phyloP scores from a whole-genome alignment of 2,888 invertebrate species.

The Drosophila meridiana region DNA sequence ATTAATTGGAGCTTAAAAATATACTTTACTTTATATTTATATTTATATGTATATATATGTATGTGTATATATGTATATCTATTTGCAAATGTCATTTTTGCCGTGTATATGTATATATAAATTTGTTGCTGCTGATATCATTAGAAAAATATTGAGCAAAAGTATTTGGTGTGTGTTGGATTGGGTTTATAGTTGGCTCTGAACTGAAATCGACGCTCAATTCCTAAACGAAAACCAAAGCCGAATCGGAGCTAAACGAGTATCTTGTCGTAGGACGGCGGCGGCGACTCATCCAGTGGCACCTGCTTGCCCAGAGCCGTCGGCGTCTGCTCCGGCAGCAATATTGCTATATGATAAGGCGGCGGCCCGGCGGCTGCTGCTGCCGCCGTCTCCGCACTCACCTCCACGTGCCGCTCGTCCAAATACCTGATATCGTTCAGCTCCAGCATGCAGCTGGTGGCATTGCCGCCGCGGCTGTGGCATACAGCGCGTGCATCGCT shows the following conservation, averaged over 20 bases:
- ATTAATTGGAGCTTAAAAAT: conserved; percentile 70
- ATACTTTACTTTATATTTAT: conserved; percentile 44
- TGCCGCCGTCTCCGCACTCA: conserved; percentile 61
- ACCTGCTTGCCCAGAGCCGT: conserved; percentile 67
- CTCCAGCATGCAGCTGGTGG: conserved; percentile 55
- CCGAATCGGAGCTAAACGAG: conserved; percentile 87
- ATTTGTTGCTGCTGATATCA: conserved; percentile 69
- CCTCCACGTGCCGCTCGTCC: conserved; percentile 53
- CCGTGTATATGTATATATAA: conserved; percentile 76
- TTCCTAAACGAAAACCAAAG: conserved; percentile 55
- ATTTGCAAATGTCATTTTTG: conserved; percentile 57
- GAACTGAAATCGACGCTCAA: conserved; percentile 65
- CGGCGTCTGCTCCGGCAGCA: conserved; percentile 87
- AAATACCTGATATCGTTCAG: conserved; percentile 63
- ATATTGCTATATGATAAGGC: conserved; percentile 93
- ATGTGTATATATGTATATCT: conserved; percentile 53
- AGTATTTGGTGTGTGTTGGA: conserved; percentile 60
- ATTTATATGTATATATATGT: conserved; percentile 42
- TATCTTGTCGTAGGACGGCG: conserved; percentile 91
- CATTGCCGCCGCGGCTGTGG: conserved; percentile 62
- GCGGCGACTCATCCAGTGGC: conserved; percentile 87
- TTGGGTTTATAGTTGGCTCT: conserved; percentile 47
- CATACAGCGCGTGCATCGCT: conserved; percentile 62
- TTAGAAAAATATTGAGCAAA: conserved; percentile 76
- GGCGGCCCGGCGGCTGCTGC: conserved; percentile 86